Percentiles rank a stretch among this genome's conserved stretches.
phyloP scores from a whole-genome alignment of 2,888 invertebrate species.

The Tachystola acroxantha region DNA sequence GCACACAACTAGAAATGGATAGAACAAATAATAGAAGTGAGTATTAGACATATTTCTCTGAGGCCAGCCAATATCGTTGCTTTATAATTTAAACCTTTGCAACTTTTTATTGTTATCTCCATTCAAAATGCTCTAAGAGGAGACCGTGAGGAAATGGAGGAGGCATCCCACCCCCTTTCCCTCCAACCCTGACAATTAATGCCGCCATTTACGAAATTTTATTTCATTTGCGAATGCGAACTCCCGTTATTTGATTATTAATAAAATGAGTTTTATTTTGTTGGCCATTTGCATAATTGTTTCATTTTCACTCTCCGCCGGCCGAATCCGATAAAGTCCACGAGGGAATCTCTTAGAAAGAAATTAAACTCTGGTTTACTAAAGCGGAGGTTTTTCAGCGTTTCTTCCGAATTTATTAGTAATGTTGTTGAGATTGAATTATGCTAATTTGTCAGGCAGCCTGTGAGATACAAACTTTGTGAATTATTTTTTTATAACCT shows the following conservation, averaged over 20 bases:
- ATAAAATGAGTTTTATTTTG: conserved; percentile 75
- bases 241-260: conserved; percentile 73
- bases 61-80: too few relatives aligned
- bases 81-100: too few relatives aligned
- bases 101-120: too few relatives aligned
- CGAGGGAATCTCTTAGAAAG: conserved; percentile 52
- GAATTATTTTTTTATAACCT: background rate
- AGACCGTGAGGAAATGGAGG: too few relatives aligned
- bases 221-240: conserved; percentile 66
- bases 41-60: too few relatives aligned
- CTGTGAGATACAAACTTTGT: conserved; percentile 8
- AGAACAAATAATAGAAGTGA: too few relatives aligned
- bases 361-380: conserved; percentile 56
- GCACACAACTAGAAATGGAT: too few relatives aligned
- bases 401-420: conserved; percentile 12
- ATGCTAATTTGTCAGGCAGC: conserved; percentile 8
- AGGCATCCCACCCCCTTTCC: conserved; percentile 22
- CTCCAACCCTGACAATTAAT: conserved; percentile 56
- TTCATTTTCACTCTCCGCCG: conserved; percentile 63
- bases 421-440: conserved; percentile 12
- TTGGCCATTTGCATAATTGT: conserved; percentile 72
- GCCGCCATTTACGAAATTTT: conserved; percentile 68
- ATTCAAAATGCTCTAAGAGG: too few relatives aligned
- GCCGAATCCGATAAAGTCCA: conserved; percentile 55
- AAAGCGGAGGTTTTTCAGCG: conserved; percentile 36